phyloP scores from a whole-genome alignment of 1,140 invertebrate genomes.

The Bombus waltoni region DNA sequence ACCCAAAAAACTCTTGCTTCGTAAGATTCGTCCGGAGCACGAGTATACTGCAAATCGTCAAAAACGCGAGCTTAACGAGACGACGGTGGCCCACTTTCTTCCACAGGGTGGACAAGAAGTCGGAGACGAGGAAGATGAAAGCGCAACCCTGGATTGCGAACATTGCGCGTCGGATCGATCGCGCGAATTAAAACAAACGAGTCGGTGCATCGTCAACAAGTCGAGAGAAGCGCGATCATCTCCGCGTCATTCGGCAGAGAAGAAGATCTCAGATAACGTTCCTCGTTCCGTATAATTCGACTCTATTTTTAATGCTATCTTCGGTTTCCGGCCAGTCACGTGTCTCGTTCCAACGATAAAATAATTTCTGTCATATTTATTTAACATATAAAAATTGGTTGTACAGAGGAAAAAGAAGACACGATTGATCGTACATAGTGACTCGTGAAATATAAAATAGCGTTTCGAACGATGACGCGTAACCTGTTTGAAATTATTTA shows the following conservation, averaged over 20 bases:
- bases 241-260: conserved; percentile 18
- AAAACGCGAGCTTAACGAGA: not conserved
- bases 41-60: not conserved
- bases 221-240: conserved; percentile 18
- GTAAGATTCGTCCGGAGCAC: not conserved
- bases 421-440: fast-evolving
- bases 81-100: not conserved
- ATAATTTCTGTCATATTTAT: no score
- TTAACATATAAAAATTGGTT: not conserved
- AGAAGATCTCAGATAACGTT: not conserved
- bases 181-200: conserved; percentile 38
- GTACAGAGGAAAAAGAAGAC: not conserved
- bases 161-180: conserved; percentile 2
- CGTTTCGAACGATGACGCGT: no score
- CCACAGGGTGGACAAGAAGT: no score
- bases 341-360: not conserved
- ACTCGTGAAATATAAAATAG: no score
- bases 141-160: not conserved
- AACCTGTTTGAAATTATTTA: no score
- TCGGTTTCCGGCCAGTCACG: conserved; percentile 24
- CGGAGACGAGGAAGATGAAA: not conserved
- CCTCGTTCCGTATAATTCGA: conserved; percentile 36
- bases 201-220: not conserved
- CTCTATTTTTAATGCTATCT: conserved; percentile 47
- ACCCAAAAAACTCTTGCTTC: not conserved